A percentile compares a stretch with the other conserved stretches of the same genome.
These are phyloP conservation scores for Machaerirhynchus nigripectus DNA, from an alignment of 2,113 vertebrate genomes.

Conservation along the genomic window DNA sequence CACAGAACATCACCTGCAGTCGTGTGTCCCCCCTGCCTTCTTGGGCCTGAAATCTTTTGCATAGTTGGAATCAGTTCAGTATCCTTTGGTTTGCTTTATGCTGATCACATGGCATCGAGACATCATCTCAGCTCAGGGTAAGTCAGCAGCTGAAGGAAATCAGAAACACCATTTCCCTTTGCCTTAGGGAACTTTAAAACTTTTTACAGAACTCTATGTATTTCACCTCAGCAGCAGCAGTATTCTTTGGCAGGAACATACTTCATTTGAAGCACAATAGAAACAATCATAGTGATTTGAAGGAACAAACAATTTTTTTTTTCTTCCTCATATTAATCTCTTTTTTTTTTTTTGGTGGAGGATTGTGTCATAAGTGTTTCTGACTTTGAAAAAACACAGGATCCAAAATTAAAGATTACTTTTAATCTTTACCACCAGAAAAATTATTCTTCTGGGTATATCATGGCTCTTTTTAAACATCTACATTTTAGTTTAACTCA, in stretches of 20 bases:
- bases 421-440: neutral
- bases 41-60: neutral
- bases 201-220: neutral
- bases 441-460: neutral
- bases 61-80: neutral
- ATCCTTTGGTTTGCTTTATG: neutral
- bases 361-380: neutral
- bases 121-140: neutral
- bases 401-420: neutral
- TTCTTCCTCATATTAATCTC: neutral
- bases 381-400: neutral
- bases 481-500: neutral
- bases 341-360: neutral
- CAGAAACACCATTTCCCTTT: neutral
- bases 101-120: fast-evolving
- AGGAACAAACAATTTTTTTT: neutral
- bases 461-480: neutral
- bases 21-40: neutral
- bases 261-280: neutral
- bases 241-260: neutral
- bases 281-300: neutral
- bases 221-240: neutral
- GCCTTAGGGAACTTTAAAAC: neutral
- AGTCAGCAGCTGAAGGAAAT: neutral
- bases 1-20: neutral